phyloP scores from a whole-genome alignment of 2,797 vertebrate genomes.

The Enteromius mattozi region DNA sequence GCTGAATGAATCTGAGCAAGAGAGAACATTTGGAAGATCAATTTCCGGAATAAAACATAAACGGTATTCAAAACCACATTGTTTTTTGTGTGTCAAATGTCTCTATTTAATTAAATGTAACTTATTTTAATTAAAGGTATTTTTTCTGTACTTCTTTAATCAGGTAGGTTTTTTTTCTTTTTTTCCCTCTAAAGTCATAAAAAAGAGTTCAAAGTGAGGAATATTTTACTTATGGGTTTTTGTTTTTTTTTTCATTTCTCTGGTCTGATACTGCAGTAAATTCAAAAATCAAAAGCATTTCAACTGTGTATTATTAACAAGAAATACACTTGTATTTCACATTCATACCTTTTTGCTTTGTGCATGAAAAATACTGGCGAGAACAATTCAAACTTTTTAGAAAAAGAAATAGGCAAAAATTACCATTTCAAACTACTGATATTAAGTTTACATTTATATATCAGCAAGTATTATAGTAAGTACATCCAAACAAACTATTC shows the following conservation, averaged over 20 bases:
- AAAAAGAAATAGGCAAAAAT: background rate
- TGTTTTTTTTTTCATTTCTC: background rate
- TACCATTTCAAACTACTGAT: background rate
- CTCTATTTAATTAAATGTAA: background rate
- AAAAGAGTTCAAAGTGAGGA: background rate
- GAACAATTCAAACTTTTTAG: background rate
- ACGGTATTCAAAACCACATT: background rate
- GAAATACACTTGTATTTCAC: background rate
- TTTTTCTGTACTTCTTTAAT: background rate
- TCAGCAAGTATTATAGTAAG: background rate
- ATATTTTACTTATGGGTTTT: background rate
- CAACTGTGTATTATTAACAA: background rate
- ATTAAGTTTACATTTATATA: background rate
- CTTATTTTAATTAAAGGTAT: background rate
- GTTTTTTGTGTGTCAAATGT: background rate
- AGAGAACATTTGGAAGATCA: background rate
- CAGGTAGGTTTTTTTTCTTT: background rate
- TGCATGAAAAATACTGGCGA: background rate
- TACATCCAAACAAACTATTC: background rate
- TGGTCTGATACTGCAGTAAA: background rate
- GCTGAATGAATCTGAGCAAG: constrained; percentile 21
- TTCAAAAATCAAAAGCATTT: constrained; percentile 16
- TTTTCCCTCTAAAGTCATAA: background rate
- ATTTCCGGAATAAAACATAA: background rate
- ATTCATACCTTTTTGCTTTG: background rate